Conservation (phyloP, 2,797 vertebrate species). For the Vireo griseus region DNA sequence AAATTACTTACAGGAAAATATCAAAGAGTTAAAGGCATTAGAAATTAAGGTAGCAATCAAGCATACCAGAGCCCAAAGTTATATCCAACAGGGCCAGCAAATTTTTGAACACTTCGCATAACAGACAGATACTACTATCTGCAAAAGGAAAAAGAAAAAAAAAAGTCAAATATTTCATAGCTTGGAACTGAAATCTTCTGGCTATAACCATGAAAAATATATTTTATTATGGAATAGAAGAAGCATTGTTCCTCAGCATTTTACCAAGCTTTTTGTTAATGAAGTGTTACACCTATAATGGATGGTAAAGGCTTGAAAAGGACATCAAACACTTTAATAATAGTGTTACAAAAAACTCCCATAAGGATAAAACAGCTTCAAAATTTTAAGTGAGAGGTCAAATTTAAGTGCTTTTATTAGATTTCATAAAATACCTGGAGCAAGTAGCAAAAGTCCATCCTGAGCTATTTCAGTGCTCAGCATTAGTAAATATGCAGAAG, state of each 20-base stretch:
- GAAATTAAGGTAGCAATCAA: neutral
- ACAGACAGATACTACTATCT: neutral
- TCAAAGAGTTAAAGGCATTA: neutral
- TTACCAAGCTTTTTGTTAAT: neutral
- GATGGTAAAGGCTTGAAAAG: neutral
- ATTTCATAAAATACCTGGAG: neutral
- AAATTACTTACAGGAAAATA: neutral
- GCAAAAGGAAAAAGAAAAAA: too few species aligned
- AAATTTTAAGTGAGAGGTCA: neutral
- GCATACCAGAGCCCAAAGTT: neutral
- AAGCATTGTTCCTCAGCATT: neutral
- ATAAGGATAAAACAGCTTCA: neutral
- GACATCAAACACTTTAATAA: neutral
- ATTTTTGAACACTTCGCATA: neutral
- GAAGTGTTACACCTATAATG: neutral
- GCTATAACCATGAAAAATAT: neutral
- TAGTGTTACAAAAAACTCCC: neutral
- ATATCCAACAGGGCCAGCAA: neutral
- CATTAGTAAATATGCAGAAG: neutral
- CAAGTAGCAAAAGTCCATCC: neutral
- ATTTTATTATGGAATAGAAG: neutral
- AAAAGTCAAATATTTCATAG: neutral
- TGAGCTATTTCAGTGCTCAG: neutral
- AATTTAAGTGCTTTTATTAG: neutral
- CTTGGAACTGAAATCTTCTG: neutral